phyloP scores from a whole-genome alignment of 2,113 vertebrate genomes.

The Hypocryptadius cinnamomeus region DNA sequence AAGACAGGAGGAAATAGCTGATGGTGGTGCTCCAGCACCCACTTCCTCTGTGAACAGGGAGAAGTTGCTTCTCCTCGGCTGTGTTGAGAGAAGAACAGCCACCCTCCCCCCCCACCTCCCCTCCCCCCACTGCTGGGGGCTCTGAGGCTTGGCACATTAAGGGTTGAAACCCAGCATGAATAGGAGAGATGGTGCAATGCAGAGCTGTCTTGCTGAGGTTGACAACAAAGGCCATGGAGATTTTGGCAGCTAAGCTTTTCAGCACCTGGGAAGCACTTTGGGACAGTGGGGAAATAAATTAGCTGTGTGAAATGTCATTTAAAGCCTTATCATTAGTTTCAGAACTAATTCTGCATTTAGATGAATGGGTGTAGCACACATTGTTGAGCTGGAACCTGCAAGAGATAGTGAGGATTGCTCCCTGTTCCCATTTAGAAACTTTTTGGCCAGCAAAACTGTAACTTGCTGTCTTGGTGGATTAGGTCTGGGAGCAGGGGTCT shows the following conservation, averaged over 20 bases:
- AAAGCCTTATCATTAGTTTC: constrained; percentile 38
- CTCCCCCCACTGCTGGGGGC: not conserved
- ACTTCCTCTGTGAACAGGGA: not conserved
- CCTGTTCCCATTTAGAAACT: not conserved
- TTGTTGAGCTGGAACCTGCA: not conserved
- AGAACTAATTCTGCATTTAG: constrained; percentile 40
- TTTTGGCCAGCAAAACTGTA: not conserved
- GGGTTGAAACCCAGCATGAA: not conserved
- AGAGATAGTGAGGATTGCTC: not conserved
- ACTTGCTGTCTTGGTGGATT: not conserved
- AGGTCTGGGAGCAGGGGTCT: not conserved
- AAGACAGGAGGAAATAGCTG: not conserved
- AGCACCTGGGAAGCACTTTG: constrained; percentile 25
- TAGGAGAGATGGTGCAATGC: not conserved
- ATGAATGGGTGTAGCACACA: constrained; percentile 28
- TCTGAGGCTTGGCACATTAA: not conserved
- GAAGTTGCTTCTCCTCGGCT: not conserved
- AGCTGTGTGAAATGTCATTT: not conserved
- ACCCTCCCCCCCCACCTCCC: no score
- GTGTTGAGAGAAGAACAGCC: fast-evolving
- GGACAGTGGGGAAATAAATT: constrained; percentile 22
- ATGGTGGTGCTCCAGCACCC: not conserved
- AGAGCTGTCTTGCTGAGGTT: not conserved
- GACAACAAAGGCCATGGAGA: not conserved
- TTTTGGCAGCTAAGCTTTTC: constrained; percentile 27